Evolutionary conservation across 1,140 invertebrate genomes (phyloP).

Genomic region (Drosophila watanabei): DNA sequence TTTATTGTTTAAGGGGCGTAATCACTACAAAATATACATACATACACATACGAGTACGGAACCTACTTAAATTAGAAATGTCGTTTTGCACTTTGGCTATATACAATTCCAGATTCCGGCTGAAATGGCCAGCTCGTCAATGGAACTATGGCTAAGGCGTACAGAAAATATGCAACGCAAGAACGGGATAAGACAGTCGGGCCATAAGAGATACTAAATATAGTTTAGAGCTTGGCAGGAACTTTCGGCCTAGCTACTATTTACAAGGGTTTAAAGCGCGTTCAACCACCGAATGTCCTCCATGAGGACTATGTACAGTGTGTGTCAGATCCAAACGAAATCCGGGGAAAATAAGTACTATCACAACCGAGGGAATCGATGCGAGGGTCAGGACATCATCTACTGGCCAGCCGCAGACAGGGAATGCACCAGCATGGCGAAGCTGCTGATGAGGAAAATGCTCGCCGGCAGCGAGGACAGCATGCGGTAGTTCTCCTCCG

Average conservation of each 20-base stretch:
- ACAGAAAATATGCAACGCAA: conserved; percentile 17
- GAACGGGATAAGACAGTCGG: conserved; percentile 27
- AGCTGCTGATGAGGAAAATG: conserved; percentile 88
- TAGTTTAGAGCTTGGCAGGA: conserved; percentile 9
- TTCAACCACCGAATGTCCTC: conserved; percentile 34
- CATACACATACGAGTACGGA: conserved; percentile 34
- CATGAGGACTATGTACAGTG: conserved; percentile 17
- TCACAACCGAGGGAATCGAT: conserved; percentile 66
- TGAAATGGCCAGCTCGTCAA: conserved; percentile 36
- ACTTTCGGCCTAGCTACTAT: conserved; percentile 31
- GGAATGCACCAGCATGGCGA: conserved; percentile 87
- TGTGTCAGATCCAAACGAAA: conserved; percentile 20
- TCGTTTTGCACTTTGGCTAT: conserved; percentile 55
- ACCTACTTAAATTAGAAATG: conserved; percentile 53
- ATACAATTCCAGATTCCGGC: conserved; percentile 43
- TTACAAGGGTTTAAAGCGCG: conserved; percentile 56
- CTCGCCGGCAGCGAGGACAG: conserved; percentile 90
- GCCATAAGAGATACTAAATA: conserved; percentile 14
- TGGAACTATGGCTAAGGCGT: conserved; percentile 31
- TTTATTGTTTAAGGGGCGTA: conserved; percentile 44
- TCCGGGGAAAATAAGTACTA: conserved; percentile 46
- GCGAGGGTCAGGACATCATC: conserved; percentile 22
- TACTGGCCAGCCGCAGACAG: conserved; percentile 42
- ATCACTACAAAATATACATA: conserved; percentile 45
- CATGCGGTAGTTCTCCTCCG: conserved; percentile 90